Conservation (phyloP, 1,140 invertebrate genomes). For the Octopus sinensis region DNA sequence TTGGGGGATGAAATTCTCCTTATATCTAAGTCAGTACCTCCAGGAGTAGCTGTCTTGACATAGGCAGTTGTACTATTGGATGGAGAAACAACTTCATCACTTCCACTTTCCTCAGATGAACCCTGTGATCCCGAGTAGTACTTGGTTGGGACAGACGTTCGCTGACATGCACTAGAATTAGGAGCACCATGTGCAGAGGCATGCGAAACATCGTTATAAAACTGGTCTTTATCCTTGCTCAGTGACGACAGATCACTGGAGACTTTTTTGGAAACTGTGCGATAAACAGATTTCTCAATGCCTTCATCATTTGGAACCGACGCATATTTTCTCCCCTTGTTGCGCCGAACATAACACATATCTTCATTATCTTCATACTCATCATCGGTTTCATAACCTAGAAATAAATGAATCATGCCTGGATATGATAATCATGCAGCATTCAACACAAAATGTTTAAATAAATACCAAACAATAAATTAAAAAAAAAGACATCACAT, state of each 20-base stretch:
- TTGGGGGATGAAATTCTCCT: too few species aligned
- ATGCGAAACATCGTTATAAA: not conserved
- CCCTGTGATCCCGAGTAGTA: conserved; percentile 33
- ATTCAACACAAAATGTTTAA: not conserved
- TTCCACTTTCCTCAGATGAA: conserved; percentile 36
- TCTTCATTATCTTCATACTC: conserved; percentile 48
- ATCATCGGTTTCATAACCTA: conserved; percentile 56
- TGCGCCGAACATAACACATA: conserved; percentile 43
- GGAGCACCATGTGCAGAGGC: conserved; percentile 4
- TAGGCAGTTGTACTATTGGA: conserved; percentile 29
- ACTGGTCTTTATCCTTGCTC: not conserved
- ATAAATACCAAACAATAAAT: too few species aligned
- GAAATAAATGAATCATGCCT: conserved; percentile 49
- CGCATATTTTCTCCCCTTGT: conserved; percentile 53
- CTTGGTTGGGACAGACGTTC: not conserved
- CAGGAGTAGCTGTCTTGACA: not conserved
- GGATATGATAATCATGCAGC: conserved; percentile 20
- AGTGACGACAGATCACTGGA: conserved; percentile 3
- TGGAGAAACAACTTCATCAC: conserved; percentile 40
- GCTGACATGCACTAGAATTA: conserved; percentile 8
- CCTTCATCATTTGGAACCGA: conserved; percentile 47
- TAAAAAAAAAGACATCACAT: too few species aligned
- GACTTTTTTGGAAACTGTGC: not conserved
- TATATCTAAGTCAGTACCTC: conserved; percentile 8
- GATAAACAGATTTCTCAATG: not conserved